Percentiles rank a stretch among this genome's conserved stretches.
Conservation (phyloP, 92 coral and sea anemone species). For the Zoanthus solanderi region DNA sequence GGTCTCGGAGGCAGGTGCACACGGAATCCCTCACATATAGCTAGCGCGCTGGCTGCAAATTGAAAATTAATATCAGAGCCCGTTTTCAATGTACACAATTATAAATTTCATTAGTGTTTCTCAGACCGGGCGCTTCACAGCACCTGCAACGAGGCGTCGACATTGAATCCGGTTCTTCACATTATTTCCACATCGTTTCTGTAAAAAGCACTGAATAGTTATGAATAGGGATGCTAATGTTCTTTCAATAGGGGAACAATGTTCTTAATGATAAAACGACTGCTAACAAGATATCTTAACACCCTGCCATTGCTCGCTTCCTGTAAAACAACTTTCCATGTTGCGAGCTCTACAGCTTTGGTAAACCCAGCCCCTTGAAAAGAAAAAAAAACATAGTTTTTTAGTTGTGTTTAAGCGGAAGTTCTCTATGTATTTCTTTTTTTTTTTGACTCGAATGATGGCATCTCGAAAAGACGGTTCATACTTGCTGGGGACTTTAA, state of each 20-base stretch:
- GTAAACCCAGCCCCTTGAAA: slow-evolving; percentile 40
- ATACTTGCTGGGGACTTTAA: slow-evolving; percentile 51
- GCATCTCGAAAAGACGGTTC: slow-evolving; percentile 6
- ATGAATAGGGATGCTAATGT: slow-evolving; percentile 61
- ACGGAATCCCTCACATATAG: slow-evolving; percentile 68
- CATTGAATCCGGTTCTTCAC: slow-evolving; percentile 66
- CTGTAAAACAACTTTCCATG: slow-evolving; percentile 61
- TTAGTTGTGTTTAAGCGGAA: slow-evolving; percentile 48
- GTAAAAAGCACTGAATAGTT: slow-evolving; percentile 70
- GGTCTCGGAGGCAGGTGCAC: slow-evolving; percentile 81
- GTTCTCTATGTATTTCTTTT: not conserved
- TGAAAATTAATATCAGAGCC: slow-evolving; percentile 83
- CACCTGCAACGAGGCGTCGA: slow-evolving; percentile 84
- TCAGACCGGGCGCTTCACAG: slow-evolving; percentile 55
- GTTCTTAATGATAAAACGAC: slow-evolving; percentile 87
- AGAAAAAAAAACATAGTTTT: slow-evolving; percentile 7
- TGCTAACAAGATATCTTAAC: slow-evolving; percentile 71
- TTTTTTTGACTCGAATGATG: slow-evolving; percentile 18
- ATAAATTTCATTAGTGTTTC: slow-evolving; percentile 89
- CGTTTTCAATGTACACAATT: slow-evolving; percentile 91
- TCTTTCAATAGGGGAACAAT: slow-evolving; percentile 71
- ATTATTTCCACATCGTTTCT: slow-evolving; percentile 69
- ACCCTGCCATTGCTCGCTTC: slow-evolving; percentile 60
- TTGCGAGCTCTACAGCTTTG: slow-evolving; percentile 48
- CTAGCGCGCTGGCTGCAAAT: slow-evolving; percentile 71